Base-by-base conservation (phyloP, 2,888 invertebrate species). In the Cetonia aurata region DNA sequence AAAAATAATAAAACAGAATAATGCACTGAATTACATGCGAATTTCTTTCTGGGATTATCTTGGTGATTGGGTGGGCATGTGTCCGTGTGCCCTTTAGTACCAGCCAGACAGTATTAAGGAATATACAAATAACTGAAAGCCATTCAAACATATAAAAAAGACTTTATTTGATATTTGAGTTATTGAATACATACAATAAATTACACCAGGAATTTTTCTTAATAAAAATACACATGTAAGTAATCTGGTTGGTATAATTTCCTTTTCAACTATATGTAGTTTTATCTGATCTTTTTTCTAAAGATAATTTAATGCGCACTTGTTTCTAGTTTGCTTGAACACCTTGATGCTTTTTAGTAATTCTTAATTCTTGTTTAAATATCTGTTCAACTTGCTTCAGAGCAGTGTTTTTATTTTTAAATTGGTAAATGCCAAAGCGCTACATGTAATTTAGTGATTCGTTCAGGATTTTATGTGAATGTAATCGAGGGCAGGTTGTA, bases 171-270 rank as follows among this genome's bases (percentile, higher is more conserved):
- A 62, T 62, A 62, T 62, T 60, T 48, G 48, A 62, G 62, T 62
- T 62, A 62, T 33, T 62, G 62, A 67, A 52, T 67, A 56, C 55
- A 67, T 56, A 67, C 56, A 67, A 67, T 67, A 67, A 67, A 67
- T 67, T 67, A 67, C 56, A 67, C 55, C 67, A 46, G 56, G 67
- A 67, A 44, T 67, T 67, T 44, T 62, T 62, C 33, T 62, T 67
- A 55, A 67, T 56, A 67, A 56, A 67, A 67, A 53, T 56, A 67
- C 56, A 67, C 67, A 67, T 31, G 56, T 67, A 67, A 62, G 37
- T 62, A 62, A 62, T 62, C 62, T 48, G 62, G 62, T 62, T 62
- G 48, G 48, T 62, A 62, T 48, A 48, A 33, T 62, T 62, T 62
- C 25, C 37, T 33, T 62, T 62, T 60, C 48, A 13, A 48, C 62